Percentiles rank a stretch among this genome's conserved stretches.
Conservation (phyloP, 2,113 vertebrate genomes). For the Hippocampus barbouri region DNA sequence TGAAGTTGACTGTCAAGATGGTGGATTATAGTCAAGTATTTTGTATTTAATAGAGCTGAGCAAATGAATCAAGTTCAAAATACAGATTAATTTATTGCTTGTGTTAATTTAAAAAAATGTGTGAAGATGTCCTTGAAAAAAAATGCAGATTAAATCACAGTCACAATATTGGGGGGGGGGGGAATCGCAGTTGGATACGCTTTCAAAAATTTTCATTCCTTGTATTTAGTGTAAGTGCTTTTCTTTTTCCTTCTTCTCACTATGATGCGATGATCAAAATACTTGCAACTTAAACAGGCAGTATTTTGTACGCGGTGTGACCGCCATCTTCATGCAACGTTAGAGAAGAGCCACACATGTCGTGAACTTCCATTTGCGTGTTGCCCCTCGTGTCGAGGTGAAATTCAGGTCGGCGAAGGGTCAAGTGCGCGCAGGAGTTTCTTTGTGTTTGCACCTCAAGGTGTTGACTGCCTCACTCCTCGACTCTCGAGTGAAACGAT, state of each 20-base stretch:
- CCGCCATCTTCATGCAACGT: not conserved
- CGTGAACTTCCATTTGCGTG: constrained; percentile 1
- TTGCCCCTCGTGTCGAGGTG: constrained; percentile 26
- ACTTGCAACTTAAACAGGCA: too few species aligned
- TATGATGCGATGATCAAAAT: not conserved
- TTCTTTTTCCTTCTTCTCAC: too few species aligned
- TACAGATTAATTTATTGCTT: too few species aligned
- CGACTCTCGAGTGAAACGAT: constrained; percentile 25
- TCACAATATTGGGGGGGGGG: too few species aligned
- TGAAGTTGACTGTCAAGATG: not conserved
- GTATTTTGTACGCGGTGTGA: not conserved
- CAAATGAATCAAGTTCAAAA: too few species aligned
- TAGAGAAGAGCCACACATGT: not conserved
- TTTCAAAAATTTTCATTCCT: too few species aligned
- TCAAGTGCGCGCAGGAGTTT: constrained; percentile 59
- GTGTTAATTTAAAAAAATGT: too few species aligned
- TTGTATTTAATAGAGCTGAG: too few species aligned
- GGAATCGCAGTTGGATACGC: too few species aligned
- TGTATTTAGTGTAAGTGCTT: not conserved
- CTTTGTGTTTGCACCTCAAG: constrained; percentile 60
- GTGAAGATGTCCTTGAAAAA: too few species aligned
- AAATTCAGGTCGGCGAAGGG: constrained; percentile 34
- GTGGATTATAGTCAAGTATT: not conserved
- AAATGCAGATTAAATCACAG: too few species aligned
- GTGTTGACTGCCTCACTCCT: constrained; percentile 56